Evolutionary conservation across 2,888 invertebrate genomes (phyloP).

Genomic region (Pseudococcus jackbeardsleyi): DNA sequence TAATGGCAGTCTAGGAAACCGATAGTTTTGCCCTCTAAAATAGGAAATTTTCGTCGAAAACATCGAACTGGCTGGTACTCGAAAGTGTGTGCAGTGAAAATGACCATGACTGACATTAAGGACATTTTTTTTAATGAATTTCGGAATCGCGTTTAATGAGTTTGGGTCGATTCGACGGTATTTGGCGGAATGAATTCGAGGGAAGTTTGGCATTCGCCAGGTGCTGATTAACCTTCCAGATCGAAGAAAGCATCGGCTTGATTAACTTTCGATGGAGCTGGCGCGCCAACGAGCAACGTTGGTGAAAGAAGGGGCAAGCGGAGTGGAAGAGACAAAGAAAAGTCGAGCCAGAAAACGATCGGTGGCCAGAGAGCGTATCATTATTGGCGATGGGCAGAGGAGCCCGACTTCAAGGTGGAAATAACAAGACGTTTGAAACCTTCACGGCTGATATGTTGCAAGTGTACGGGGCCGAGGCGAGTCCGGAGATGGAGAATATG

Average conservation of each 20-base stretch:
- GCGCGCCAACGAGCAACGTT: no score
- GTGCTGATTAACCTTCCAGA: not conserved
- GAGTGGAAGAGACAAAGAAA: constrained; percentile 25
- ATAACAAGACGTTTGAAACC: constrained; percentile 55
- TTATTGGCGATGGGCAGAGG: constrained; percentile 16
- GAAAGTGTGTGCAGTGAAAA: constrained; percentile 41
- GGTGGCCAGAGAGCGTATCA: constrained; percentile 36
- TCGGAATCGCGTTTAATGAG: not conserved
- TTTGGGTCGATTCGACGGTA: no score
- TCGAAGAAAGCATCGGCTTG: constrained; percentile 12
- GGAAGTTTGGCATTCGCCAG: not conserved
- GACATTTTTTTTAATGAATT: constrained; percentile 47
- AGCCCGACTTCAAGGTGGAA: constrained; percentile 61
- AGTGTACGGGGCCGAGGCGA: constrained; percentile 58
- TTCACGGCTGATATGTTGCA: constrained; percentile 64
- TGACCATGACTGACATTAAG: constrained; percentile 40
- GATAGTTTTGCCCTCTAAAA: constrained; percentile 33
- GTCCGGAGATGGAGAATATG: constrained; percentile 57
- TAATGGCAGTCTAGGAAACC: not conserved
- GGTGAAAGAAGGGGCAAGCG: not conserved
- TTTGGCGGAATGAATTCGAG: no score
- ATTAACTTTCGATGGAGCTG: not conserved
- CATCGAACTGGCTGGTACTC: not conserved
- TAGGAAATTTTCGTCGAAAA: constrained; percentile 4
- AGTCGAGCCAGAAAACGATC: constrained; percentile 10